Evolutionary conservation across 2,113 vertebrate genomes (phyloP), one percentile per base, ranked within the genome.

Genomic region (Eublepharis macularius): DNA sequence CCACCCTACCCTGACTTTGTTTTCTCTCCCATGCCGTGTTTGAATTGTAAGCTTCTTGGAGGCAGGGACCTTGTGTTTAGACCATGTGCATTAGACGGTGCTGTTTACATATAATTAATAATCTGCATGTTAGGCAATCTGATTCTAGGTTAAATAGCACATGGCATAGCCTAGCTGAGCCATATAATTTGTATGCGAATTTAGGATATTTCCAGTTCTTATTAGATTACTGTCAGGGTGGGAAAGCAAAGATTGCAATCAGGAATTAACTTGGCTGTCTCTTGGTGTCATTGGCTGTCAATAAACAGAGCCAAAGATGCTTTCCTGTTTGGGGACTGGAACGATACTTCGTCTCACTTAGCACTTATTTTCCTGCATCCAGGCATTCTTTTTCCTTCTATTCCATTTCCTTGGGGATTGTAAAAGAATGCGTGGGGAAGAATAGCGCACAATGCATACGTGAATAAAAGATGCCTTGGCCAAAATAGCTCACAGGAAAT

Each of bases 341-440:
- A 96, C 95, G 95, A 96, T 94, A 94, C 90, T 86, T 95, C 92
- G 91, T 94, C 82, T 90, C 81, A 39, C 82, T 92, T 97, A 97
- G 96, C 97, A 92, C 82, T 95, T 97, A 95, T 96, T 96, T 97
- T 96, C 89, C 92, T 89, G 90, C 85, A 87, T 89, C 91, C 89
- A 94, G 81, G 88, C 93, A 90, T 76, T 91, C 21, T 1, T 85
- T 89, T 89, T 95, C 94, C 95, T 96, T 96, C 94, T 94, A 6
- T 96, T 90, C 92, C 86, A 89, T 75, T 88, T 94, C 90, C 84
- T 86, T 51, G 88, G 86, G 65, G 88, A 92, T 79, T 79, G 83
- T 88, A 89, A 93, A 84, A 94, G 4, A 94, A 94, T 87, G 90
- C 90, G 92, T 65, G 87, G 93, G 4, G 65, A 84, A 91, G 90